Conservation (phyloP, 2,888 invertebrate genomes). For the Melitaea athalia region DNA sequence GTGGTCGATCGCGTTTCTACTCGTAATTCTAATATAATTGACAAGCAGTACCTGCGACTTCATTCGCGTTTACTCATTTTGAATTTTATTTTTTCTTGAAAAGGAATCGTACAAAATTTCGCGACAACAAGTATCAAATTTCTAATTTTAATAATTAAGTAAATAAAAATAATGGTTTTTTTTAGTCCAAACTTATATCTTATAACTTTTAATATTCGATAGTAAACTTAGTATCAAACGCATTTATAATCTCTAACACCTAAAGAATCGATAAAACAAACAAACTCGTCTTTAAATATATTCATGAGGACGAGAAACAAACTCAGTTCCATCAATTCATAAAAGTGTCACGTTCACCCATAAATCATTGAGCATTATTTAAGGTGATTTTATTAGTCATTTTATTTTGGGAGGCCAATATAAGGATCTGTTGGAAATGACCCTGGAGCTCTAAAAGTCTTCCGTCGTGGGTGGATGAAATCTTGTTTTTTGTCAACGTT, state of each 20-base stretch:
- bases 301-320: not conserved
- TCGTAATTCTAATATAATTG: not conserved
- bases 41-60: not conserved
- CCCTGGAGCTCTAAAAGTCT: slow-evolving; percentile 36
- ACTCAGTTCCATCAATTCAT: not conserved
- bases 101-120: too few relatives aligned
- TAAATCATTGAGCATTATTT: slow-evolving; percentile 27
- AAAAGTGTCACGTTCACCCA: slow-evolving; percentile 17
- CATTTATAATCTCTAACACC: not conserved
- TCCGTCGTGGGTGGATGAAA: slow-evolving; percentile 37
- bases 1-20: not conserved
- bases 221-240: too few relatives aligned
- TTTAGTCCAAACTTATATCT: too few relatives aligned
- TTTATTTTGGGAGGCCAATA: slow-evolving; percentile 27
- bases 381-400: slow-evolving; percentile 17
- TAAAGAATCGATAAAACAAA: not conserved
- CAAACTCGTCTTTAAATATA: not conserved
- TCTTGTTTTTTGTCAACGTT: slow-evolving; percentile 34
- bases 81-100: too few relatives aligned
- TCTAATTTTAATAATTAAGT: too few relatives aligned
- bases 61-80: too few relatives aligned
- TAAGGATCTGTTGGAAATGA: slow-evolving; percentile 33
- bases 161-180: too few relatives aligned
- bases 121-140: too few relatives aligned
- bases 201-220: too few relatives aligned